phyloP scores from a whole-genome alignment of 2,888 invertebrate genomes.

The Pristionchus entomophagus region DNA sequence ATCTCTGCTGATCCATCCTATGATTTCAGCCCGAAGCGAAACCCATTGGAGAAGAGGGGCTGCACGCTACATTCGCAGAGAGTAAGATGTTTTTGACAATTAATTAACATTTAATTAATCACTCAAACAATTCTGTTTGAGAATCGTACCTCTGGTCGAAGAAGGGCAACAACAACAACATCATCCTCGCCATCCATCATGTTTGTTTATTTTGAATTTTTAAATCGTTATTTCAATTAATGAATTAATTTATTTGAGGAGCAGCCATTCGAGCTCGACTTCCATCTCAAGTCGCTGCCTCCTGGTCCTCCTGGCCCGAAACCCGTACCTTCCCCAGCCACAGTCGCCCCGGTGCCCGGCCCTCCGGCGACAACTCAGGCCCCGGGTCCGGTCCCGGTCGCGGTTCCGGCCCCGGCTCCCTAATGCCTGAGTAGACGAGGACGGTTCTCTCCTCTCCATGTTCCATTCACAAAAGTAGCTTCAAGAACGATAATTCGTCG shows the following conservation, averaged over 20 bases:
- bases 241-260: too few relatives aligned
- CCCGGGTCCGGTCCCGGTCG: background rate
- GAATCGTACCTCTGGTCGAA: slow-evolving; percentile 3
- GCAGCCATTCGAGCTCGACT: slow-evolving; percentile 24
- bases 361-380: background rate
- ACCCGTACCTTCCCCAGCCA: background rate
- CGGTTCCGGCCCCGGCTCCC: too few relatives aligned
- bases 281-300: slow-evolving; percentile 29
- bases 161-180: background rate
- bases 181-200: slow-evolving; percentile 20
- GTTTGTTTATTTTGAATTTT: background rate
- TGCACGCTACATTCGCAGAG: too few relatives aligned
- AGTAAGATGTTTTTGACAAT: background rate
- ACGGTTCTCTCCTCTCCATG: background rate
- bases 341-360: background rate
- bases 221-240: background rate
- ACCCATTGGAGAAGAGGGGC: too few relatives aligned
- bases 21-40: background rate
- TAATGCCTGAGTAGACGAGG: background rate
- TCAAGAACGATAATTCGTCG: background rate
- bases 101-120: background rate
- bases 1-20: background rate
- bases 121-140: too few relatives aligned
- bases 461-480: background rate
- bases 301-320: background rate